Conservation (phyloP, 1,140 invertebrate species). For the Harlomillsia oculata region DNA sequence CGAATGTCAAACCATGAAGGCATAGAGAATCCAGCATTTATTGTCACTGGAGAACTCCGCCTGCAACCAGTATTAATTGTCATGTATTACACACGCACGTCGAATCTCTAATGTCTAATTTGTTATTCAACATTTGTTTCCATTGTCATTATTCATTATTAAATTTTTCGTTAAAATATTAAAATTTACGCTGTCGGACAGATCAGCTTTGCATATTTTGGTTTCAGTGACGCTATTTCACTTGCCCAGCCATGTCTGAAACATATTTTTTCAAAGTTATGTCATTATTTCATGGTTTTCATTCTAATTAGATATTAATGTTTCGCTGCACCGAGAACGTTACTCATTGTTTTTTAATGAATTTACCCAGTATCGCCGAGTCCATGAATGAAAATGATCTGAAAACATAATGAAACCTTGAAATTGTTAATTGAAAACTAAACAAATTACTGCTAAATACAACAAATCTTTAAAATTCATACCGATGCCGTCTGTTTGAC, state of each 20-base stretch:
- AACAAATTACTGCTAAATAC: not conserved
- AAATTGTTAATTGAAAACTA: not conserved
- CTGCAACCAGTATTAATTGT: constrained; percentile 15
- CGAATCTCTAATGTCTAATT: not conserved
- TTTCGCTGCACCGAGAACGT: not conserved
- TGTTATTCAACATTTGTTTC: not conserved
- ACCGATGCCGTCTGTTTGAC: constrained; percentile 29
- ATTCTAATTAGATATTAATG: not conserved
- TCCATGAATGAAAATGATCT: constrained; percentile 53
- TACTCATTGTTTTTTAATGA: not conserved
- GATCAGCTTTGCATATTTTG: constrained; percentile 57
- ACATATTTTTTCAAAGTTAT: not conserved
- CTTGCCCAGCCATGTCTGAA: constrained; percentile 60
- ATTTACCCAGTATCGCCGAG: constrained; percentile 50
- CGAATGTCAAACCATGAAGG: constrained; percentile 98
- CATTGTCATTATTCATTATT: not conserved
- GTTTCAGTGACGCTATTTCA: constrained; percentile 64
- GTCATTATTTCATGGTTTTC: too few relatives aligned
- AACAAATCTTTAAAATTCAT: not conserved
- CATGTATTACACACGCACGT: constrained; percentile 5
- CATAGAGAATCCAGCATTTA: constrained; percentile 88
- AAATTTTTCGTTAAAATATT: constrained; percentile 13
- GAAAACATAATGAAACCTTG: constrained; percentile 13
- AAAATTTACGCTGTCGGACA: constrained; percentile 78
- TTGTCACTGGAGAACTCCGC: constrained; percentile 58